These are phyloP conservation scores for Anthopleura xanthogrammica DNA, from an alignment of 92 coral and sea anemone genomes.

Conservation along the genomic window DNA sequence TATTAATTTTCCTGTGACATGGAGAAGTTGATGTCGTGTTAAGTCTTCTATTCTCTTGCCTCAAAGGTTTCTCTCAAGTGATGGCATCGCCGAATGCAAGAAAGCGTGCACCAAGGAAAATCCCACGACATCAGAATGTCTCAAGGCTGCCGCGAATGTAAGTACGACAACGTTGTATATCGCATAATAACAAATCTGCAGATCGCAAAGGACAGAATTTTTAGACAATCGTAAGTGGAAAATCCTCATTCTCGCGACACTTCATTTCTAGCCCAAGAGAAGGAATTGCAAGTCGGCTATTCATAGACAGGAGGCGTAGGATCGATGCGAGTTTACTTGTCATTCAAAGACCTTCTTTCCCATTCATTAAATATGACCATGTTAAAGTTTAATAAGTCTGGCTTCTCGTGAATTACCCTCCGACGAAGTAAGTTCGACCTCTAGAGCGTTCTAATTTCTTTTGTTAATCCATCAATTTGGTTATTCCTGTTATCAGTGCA, in stretches of 20 bases:
- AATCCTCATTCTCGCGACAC: neutral
- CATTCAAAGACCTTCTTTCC: constrained; percentile 61
- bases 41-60: constrained; percentile 23
- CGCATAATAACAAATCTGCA: constrained; percentile 8
- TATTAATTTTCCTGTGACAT: neutral
- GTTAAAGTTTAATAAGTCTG: constrained; percentile 83
- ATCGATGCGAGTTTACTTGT: constrained; percentile 61
- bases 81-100: constrained; percentile 92
- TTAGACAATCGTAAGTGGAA: neutral
- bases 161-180: constrained; percentile 42
- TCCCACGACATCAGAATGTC: constrained; percentile 68
- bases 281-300: constrained; percentile 16
- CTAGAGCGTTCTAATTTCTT: constrained; percentile 25
- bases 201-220: constrained; percentile 1
- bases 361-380: constrained; percentile 89
- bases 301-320: constrained; percentile 35
- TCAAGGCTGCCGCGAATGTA: constrained; percentile 93
- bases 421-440: constrained; percentile 25
- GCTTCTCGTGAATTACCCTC: constrained; percentile 38
- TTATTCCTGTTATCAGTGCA: neutral
- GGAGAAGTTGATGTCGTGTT: constrained; percentile 1
- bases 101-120: constrained; percentile 77
- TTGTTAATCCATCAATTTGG: constrained; percentile 15
- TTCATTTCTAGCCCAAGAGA: neutral
- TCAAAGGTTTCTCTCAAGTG: constrained; percentile 88